Evolutionary conservation across 2,113 vertebrate species (phyloP).

Genomic region (Bungarus multicinctus): DNA sequence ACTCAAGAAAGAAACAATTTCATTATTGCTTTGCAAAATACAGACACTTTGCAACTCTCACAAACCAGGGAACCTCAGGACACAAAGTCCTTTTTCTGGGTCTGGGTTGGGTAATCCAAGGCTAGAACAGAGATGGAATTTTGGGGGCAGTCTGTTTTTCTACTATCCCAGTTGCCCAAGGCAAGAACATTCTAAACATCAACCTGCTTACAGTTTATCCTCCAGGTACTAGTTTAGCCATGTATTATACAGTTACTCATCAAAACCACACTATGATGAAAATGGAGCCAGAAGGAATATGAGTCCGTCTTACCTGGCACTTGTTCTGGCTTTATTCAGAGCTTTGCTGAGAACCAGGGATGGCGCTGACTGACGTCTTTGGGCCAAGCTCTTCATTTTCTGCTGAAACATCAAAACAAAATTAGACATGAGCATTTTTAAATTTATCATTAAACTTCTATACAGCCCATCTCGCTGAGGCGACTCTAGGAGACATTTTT

Average conservation of each 20-base stretch:
- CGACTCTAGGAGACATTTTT: neutral
- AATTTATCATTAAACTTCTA: neutral
- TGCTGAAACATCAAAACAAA: constrained; percentile 61
- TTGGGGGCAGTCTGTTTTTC: neutral
- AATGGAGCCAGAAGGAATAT: neutral
- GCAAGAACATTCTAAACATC: neutral
- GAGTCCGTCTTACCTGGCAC: constrained; percentile 76
- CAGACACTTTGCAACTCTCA: neutral
- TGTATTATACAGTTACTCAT: neutral
- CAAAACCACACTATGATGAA: constrained; percentile 5
- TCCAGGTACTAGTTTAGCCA: neutral
- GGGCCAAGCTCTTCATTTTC: constrained; percentile 92
- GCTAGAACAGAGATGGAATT: neutral
- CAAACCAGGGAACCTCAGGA: neutral
- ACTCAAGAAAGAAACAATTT: neutral
- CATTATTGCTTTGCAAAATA: neutral
- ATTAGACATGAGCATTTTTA: constrained; percentile 25
- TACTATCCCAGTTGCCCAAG: neutral
- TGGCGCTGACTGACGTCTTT: constrained; percentile 89
- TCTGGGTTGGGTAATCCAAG: neutral
- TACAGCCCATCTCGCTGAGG: neutral
- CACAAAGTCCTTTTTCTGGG: neutral
- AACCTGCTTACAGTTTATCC: neutral
- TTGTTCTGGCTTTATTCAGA: constrained; percentile 82
- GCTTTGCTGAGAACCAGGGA: constrained; percentile 93